phyloP scores from a whole-genome alignment of 2,113 vertebrate species.

The Pterocles burchelli region DNA sequence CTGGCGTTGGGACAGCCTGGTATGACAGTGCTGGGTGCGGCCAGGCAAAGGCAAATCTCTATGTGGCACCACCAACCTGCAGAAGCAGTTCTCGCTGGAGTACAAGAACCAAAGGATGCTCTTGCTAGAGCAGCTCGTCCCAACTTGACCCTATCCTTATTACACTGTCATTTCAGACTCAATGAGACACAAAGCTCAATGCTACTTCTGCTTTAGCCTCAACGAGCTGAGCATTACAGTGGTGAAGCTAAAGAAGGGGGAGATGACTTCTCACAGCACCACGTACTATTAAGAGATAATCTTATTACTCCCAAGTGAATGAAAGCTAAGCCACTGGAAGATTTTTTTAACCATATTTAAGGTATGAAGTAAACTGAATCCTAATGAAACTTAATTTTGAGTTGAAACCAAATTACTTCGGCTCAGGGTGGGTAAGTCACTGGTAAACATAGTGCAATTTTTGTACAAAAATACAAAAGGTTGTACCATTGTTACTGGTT shows the following conservation, averaged over 20 bases:
- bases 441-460: not conserved
- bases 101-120: not conserved
- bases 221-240: not conserved
- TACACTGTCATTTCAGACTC: not conserved
- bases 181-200: not conserved
- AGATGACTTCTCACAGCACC: not conserved
- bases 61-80: not conserved
- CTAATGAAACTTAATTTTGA: constrained; percentile 6
- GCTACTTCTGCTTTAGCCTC: not conserved
- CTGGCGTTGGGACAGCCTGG: not conserved
- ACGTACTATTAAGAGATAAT: not conserved
- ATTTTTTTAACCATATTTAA: not conserved
- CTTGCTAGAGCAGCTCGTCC: not conserved
- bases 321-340: not conserved
- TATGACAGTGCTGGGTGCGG: not conserved
- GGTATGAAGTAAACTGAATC: constrained; percentile 24
- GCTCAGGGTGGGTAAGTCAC: not conserved
- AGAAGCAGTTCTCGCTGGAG: not conserved
- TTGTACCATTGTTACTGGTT: constrained; percentile 39
- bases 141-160: not conserved
- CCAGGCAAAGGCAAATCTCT: not conserved
- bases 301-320: not conserved
- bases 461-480: not conserved
- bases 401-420: not conserved
- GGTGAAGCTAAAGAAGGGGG: not conserved